Evolutionary conservation across 2,797 vertebrate species (phyloP), one percentile per base, ranked within the genome.

Genomic region (Orientallactaga sibirica): DNA sequence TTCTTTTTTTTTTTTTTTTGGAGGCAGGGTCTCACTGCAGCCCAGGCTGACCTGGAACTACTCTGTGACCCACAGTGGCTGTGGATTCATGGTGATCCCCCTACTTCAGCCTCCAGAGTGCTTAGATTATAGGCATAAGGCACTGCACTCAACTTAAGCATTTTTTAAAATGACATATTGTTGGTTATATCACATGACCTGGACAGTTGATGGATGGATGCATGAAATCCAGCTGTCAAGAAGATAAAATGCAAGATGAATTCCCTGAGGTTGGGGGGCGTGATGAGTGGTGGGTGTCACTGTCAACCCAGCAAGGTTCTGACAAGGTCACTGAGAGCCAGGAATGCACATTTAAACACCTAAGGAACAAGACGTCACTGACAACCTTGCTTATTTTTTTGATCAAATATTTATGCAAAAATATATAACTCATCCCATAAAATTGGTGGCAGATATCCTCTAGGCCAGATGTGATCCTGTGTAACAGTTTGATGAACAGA

Each of bases 151-250:
- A 58, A 16, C 16, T 58, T 58, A 58, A 58, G 55, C 11, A 14
- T 58, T 58, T 58, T 58, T 58, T n/a, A 84, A 98, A 99, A 97
- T 97, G 97, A 97, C 96, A 97, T 98, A 98, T 97, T 97, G 96
- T 91, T 96, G 96, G 91, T 92, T 96, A 96, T 96, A 74, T 96
- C 90, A 97, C 82, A 96, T 91, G 82, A 86, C 75, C 93, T 2
- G 73, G 90, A 66, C 19, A 75, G 85, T 90, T 94, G 92, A 90
- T 82, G 70, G 66, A 75, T 82, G 91, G 41, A 81, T 76, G 61
- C 29, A 92, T 92, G 43, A 29, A 74, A 89, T 97, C 93, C 93
- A 94, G 55, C 43, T 78, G 97, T 67, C 86, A 88, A 87, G 78
- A n/a, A 66, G 4, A 29, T n/a, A 85, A 96, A 71, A 89, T 68